Conservation (phyloP, 2,888 invertebrate genomes). For the Lagria hirta region DNA sequence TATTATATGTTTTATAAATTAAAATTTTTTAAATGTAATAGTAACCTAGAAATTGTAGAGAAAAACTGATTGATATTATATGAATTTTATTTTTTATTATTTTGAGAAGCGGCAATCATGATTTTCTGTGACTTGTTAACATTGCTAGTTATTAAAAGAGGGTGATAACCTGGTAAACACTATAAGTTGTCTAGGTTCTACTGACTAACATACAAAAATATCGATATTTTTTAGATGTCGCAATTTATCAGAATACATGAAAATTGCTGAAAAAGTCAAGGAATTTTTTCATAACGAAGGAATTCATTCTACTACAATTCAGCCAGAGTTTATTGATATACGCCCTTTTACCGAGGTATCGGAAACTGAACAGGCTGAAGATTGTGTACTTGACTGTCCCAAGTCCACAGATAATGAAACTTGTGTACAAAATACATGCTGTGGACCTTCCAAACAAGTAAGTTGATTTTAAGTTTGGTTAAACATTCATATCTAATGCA, state of each 20-base stretch:
- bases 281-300: conserved; percentile 98
- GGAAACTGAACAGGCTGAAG: conserved; percentile 60
- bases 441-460: conserved; percentile 80
- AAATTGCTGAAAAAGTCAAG: conserved; percentile 93
- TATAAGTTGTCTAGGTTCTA: not conserved
- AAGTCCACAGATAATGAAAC: conserved; percentile 67
- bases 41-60: too few species aligned
- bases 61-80: too few species aligned
- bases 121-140: too few species aligned
- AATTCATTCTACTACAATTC: conserved; percentile 98
- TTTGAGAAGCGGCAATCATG: too few species aligned
- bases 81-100: too few species aligned
- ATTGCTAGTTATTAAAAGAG: too few species aligned
- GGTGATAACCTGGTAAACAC: too few species aligned
- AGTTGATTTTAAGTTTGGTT: conserved; percentile 25
- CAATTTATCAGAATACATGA: conserved; percentile 95
- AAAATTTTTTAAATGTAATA: too few species aligned
- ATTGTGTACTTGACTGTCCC: conserved; percentile 85
- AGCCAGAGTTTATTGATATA: conserved; percentile 94
- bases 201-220: not conserved
- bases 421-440: conserved; percentile 86
- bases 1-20: too few species aligned
- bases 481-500: not conserved
- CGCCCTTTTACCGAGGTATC: conserved; percentile 56
- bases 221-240: conserved; percentile 82